Base-by-base conservation (phyloP, 2,113 vertebrate genomes). In the Heterotilapia buettikoferi region DNA sequence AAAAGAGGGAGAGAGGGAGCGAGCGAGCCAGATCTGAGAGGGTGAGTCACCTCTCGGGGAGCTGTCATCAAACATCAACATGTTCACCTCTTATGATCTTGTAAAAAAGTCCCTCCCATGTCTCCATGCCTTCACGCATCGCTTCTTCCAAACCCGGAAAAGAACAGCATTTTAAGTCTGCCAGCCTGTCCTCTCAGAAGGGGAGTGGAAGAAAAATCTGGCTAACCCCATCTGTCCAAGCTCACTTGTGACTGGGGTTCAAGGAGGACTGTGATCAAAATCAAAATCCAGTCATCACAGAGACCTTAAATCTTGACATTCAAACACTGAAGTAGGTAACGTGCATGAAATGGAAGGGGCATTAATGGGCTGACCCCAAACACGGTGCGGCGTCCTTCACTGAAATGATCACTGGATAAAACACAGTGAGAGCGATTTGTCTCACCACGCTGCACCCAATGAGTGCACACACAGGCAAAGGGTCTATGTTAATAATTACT, bases 281-380 rank as follows among this genome's bases (percentile, higher is more conserved):
- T 54, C 43, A 52, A 78, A 84, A 38, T 3, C 1, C 19, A 2
- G 73, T 43, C n/a, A 47, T 45, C 33, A 21, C 24, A 82, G 57
- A 86, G 71, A 81, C 50, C 43, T 53, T 45, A 66, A 85, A 84
- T 83, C 40, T 66, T 4, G 21, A 84, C 45, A 43, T 61, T 81
- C 59, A 53, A 31, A 53, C 26, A 56, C 14, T 26, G 31, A 78
- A 84, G 81, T 31, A 12, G 76, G 36, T n/a, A 80, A 86, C 79
- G 66, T 83, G 56, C 52, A 5, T 73, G 53, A 90, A 92, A 90
- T 82, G 59, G 29, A 82, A 9, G 85, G 66, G 92, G 66, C 89
- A 59, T 94, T 94, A 94, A 94, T 91, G 93, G 91, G 61, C 80
- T 95, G 92, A 93, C 88, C 91, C 85, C 26, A 9, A 56, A 93